Conservation (phyloP, 2,888 invertebrate species). For the Lucinisca nassula region DNA sequence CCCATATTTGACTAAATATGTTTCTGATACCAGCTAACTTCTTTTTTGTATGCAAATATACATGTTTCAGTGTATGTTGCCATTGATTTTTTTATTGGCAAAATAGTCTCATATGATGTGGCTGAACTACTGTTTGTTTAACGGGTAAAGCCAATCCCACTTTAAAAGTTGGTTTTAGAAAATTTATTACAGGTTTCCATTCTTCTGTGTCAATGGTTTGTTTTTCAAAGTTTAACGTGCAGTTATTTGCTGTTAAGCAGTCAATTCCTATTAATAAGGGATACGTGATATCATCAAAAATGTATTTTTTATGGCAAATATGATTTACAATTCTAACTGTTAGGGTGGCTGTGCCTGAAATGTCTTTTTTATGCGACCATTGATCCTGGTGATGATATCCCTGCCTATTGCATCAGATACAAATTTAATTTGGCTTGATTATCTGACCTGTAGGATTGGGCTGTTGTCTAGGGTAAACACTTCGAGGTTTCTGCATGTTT, state of each 20-base stretch:
- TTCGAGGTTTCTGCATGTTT: neutral
- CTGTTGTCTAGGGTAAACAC: neutral
- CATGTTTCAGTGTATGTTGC: neutral
- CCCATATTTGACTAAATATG: slow-evolving; percentile 20
- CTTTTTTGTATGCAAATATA: neutral
- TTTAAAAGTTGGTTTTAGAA: neutral
- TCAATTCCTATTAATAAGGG: slow-evolving; percentile 32
- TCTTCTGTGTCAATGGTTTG: neutral
- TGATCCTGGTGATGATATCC: neutral
- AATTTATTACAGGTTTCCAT: neutral
- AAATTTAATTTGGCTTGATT: neutral
- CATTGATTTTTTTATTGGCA: slow-evolving; percentile 34
- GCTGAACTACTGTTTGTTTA: neutral
- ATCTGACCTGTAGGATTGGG: neutral
- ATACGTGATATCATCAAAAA: slow-evolving; percentile 43
- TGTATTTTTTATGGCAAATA: slow-evolving; percentile 24
- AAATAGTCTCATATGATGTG: slow-evolving; percentile 10
- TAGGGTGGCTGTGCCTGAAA: slow-evolving; percentile 16
- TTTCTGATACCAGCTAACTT: slow-evolving; percentile 22
- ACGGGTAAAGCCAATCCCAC: slow-evolving; percentile 30
- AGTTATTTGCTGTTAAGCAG: slow-evolving; percentile 32
- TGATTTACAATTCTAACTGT: slow-evolving; percentile 17
- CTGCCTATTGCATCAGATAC: neutral
- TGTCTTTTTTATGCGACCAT: neutral
- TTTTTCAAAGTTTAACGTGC: slow-evolving; percentile 33